Conservation (phyloP, 2,797 vertebrate genomes). For the Saguinus oedipus region DNA sequence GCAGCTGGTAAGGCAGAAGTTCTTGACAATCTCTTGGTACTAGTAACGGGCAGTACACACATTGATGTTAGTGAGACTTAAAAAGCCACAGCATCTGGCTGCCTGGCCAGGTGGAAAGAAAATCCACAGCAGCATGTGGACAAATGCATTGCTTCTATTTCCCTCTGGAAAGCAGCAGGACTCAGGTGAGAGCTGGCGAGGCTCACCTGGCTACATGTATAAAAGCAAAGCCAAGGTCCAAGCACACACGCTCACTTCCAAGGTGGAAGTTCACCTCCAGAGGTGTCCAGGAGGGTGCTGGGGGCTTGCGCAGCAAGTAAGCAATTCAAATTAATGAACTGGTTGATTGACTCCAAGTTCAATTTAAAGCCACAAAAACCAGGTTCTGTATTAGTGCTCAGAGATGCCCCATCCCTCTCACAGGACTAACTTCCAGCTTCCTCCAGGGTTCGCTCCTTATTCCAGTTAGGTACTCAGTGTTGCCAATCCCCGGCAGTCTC, state of each 20-base stretch:
- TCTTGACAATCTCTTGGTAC: fast-evolving
- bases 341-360: background rate
- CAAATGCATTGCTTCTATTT: background rate
- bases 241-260: fast-evolving
- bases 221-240: background rate
- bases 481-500: background rate
- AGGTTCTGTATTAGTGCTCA: background rate
- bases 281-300: background rate
- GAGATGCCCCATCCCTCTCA: background rate
- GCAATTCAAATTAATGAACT: background rate
- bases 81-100: background rate
- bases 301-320: fast-evolving
- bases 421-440: background rate
- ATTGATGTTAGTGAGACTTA: fast-evolving
- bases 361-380: background rate
- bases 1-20: background rate
- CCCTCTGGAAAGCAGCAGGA: background rate
- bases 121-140: background rate
- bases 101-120: background rate
- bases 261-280: background rate
- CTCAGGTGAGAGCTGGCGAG: background rate
- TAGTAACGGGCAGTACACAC: fast-evolving
- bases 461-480: background rate
- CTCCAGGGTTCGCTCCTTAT: background rate
- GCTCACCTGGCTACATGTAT: background rate